Evolutionary conservation across 2,113 vertebrate species (phyloP).

Genomic region (Donacobius atricapilla): DNA sequence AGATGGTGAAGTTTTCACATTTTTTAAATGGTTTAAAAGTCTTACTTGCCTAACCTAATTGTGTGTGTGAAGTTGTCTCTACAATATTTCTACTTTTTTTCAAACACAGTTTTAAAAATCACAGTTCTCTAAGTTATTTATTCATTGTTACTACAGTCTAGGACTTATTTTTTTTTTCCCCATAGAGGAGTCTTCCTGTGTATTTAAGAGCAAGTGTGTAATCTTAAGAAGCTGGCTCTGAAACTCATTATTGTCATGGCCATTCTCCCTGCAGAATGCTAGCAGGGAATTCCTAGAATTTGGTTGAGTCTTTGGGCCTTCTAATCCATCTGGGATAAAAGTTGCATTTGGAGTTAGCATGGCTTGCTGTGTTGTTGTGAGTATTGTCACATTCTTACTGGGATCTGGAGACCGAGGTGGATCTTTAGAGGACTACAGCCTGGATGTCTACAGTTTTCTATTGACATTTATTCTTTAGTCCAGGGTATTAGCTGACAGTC

Average conservation of each 20-base stretch:
- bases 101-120: neutral
- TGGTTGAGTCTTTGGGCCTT: neutral
- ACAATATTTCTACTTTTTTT: neutral
- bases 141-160: neutral
- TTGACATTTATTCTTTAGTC: neutral
- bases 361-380: neutral
- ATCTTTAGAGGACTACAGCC: neutral
- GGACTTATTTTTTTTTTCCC: neutral
- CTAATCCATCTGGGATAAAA: neutral
- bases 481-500: neutral
- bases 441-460: neutral
- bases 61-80: neutral
- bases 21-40: neutral
- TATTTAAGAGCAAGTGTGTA: neutral
- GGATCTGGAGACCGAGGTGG: neutral
- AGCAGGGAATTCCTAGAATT: neutral
- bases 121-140: neutral
- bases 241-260: rapidly evolving
- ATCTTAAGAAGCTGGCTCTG: neutral
- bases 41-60: neutral
- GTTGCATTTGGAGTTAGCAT: neutral
- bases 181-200: neutral
- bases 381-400: neutral
- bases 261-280: rapidly evolving
- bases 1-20: neutral